A percentile compares a stretch with the other conserved stretches of the same genome.
These are phyloP conservation scores for Rhombomys opimus DNA, from an alignment of 2,113 vertebrate species.

Conservation along the genomic window DNA sequence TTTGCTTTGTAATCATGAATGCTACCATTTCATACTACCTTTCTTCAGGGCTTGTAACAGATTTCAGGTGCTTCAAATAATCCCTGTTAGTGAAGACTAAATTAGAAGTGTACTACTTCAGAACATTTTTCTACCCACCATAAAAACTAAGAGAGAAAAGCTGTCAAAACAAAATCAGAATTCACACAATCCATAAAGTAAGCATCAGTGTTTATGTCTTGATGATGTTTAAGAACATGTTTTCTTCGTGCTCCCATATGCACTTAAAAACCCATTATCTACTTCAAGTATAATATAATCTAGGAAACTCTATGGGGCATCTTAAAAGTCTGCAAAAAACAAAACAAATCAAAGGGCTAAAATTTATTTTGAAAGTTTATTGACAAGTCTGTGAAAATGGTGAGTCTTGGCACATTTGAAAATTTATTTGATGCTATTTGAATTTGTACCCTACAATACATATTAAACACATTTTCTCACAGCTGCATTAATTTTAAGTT, in stretches of 20 bases:
- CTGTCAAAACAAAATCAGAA: slow-evolving; percentile 73
- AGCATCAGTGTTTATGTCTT: slow-evolving; percentile 45
- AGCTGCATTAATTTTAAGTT: background rate
- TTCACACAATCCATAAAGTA: slow-evolving; percentile 59
- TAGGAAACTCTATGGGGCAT: background rate
- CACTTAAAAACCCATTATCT: background rate
- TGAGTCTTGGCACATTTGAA: background rate
- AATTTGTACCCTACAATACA: background rate
- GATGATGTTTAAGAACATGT: slow-evolving; percentile 34
- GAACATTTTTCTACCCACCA: slow-evolving; percentile 53
- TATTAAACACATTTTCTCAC: background rate
- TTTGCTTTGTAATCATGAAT: slow-evolving; percentile 61
- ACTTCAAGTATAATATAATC: slow-evolving; percentile 44
- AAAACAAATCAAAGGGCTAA: slow-evolving; percentile 21
- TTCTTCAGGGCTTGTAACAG: slow-evolving; percentile 55
- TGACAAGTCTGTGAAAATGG: background rate
- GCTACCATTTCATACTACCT: slow-evolving; percentile 57
- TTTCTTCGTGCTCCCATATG: background rate
- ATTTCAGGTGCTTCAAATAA: slow-evolving; percentile 72
- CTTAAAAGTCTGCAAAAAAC: background rate
- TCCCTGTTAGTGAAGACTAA: slow-evolving; percentile 56
- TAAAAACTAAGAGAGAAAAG: slow-evolving; percentile 67
- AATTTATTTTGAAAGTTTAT: slow-evolving; percentile 6
- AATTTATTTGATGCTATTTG: background rate
- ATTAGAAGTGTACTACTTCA: slow-evolving; percentile 51